Base-by-base conservation (phyloP, 1,140 invertebrate species). In the Anastrepha obliqua region DNA sequence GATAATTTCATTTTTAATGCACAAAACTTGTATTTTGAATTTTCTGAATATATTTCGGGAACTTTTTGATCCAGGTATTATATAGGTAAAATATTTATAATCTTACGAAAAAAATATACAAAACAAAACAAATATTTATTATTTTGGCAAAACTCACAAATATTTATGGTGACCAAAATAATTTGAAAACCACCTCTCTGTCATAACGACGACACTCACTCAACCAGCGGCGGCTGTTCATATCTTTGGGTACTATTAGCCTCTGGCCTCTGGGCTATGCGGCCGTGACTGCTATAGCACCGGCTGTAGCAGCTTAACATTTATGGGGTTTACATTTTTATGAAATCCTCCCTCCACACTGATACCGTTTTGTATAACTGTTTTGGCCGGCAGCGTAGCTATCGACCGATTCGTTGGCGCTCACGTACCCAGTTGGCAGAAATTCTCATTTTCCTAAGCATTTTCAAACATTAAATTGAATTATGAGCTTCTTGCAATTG, bases 111-210 rank as follows among this genome's bases (percentile, higher is more conserved):
- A 11, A 74, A 74, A 51, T 74, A 17, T n/a, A 74, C 42, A 74
- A 74, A 74, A 74, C 2, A 47, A 74, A 47, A 13, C 17, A 74
- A 74, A 74, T 74, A 74, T 74, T 74, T 74, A 74, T 74, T 74
- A 39, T n/a, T 74, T 74, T 74, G 70, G 42, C 70, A 74, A 74
- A 74, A 47, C 15, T 74, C 42, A 74, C 70, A n/a, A 47, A 17
- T 74, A 74, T 74, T 74, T 74, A 74, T 74, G 70, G 70, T 17
- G 39, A 17, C 70, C 70, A 74, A 74, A 70, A 74, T 42, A 74
- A 74, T 74, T 4, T 15, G 42, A 51, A 29, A 74, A 44, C 17
- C 13, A 42, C 44, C 42, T 47, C 13, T 3, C 6, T 13, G 29
- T 62, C 60, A 62, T 13, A 11, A 17, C 11, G 60, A 62, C 60